Conservation (phyloP, 2,797 vertebrate species). For the Chelon auratus region DNA sequence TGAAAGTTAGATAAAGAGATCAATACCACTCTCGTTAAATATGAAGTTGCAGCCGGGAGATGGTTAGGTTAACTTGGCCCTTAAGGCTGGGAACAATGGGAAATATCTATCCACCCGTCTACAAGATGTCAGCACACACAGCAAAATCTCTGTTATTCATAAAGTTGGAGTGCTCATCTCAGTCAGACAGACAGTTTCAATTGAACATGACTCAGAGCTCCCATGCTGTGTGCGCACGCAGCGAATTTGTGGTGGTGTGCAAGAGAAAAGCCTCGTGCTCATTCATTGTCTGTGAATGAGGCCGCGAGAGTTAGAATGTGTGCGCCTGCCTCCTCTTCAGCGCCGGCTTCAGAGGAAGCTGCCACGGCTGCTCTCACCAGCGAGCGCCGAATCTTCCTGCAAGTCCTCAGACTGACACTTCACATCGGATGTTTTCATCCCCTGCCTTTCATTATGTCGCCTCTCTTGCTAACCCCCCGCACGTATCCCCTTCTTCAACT, state of each 20-base stretch:
- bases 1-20: conserved; percentile 12
- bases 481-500: background rate
- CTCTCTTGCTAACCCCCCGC: conserved; percentile 9
- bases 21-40: conserved; percentile 1
- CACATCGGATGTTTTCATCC: conserved; percentile 48
- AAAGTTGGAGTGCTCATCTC: conserved; percentile 40
- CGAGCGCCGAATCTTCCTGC: conserved; percentile 9
- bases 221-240: conserved; percentile 34
- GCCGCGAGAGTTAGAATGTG: conserved; percentile 13
- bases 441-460: conserved; percentile 36
- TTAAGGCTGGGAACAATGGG: background rate
- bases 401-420: conserved; percentile 39
- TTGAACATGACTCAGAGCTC: conserved; percentile 57
- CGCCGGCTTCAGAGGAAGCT: conserved; percentile 46
- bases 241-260: conserved; percentile 42
- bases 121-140: conserved; percentile 27
- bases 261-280: conserved; percentile 26
- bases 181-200: conserved; percentile 23
- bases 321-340: conserved; percentile 28
- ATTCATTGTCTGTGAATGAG: conserved; percentile 27
- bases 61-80: background rate
- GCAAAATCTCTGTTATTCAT: conserved; percentile 38
- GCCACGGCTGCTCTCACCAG: conserved; percentile 28
- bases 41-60: background rate
- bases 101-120: background rate